Percentiles rank a stretch among this genome's conserved stretches.
Conservation (phyloP, 2,888 invertebrate genomes). For the Sphecodes monilicornis region DNA sequence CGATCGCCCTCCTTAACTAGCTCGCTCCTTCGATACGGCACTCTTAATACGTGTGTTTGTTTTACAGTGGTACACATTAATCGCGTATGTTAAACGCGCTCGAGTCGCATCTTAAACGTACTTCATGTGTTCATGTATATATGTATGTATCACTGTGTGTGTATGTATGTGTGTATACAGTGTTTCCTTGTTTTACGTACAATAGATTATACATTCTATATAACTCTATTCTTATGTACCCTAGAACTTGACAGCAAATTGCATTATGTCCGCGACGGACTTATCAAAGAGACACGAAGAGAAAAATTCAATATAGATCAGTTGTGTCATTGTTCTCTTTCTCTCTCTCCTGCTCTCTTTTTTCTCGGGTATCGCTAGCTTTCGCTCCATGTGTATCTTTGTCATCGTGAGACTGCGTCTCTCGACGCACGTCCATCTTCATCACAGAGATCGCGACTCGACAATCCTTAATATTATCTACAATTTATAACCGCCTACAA, state of each 20-base stretch:
- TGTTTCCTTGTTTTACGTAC: constrained; percentile 10
- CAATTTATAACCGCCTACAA: constrained; percentile 52
- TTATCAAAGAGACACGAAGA: constrained; percentile 56
- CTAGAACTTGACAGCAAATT: constrained; percentile 61
- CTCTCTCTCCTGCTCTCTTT: background rate
- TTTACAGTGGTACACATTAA: background rate
- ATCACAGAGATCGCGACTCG: constrained; percentile 76
- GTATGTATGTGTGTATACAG: background rate
- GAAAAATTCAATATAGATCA: constrained; percentile 28
- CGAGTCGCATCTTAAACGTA: constrained; percentile 65
- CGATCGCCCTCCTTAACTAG: constrained; percentile 29
- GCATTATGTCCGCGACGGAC: constrained; percentile 60
- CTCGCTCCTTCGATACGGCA: constrained; percentile 43
- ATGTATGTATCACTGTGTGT: constrained; percentile 8
- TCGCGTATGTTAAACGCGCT: constrained; percentile 30
- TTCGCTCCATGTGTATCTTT: constrained; percentile 25
- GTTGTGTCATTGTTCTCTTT: constrained; percentile 26
- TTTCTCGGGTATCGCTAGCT: constrained; percentile 24
- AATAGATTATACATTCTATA: constrained; percentile 58
- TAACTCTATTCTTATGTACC: constrained; percentile 64
- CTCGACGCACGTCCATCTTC: constrained; percentile 49
- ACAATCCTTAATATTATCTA: constrained; percentile 52
- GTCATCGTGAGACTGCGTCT: background rate
- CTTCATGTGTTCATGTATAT: constrained; percentile 41
- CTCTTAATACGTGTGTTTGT: constrained; percentile 36